These are phyloP conservation scores for Melipona bicolor DNA, from an alignment of 2,888 invertebrate species.

Conservation along the genomic window DNA sequence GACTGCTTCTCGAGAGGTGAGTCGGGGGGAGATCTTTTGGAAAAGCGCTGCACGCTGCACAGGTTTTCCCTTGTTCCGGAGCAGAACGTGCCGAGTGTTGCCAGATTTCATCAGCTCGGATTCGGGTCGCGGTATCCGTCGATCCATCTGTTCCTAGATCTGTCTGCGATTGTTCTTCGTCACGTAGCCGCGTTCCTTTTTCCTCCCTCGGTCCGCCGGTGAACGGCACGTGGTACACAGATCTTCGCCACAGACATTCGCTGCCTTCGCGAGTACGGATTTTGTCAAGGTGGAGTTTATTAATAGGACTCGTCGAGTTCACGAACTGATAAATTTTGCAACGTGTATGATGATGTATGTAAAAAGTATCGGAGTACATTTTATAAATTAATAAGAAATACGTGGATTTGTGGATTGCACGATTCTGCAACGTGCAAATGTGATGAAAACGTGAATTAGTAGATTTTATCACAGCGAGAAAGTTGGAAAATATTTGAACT, in stretches of 20 bases:
- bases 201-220: background rate
- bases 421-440: too few species aligned
- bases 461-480: too few species aligned
- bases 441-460: too few species aligned
- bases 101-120: constrained; percentile 64
- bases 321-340: too few species aligned
- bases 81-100: constrained; percentile 66
- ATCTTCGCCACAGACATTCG: constrained; percentile 4
- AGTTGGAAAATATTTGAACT: too few species aligned
- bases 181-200: constrained; percentile 62
- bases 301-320: background rate
- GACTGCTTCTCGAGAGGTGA: too few species aligned
- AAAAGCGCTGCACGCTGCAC: constrained; percentile 3
- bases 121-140: constrained; percentile 43
- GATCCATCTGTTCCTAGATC: constrained; percentile 67
- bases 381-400: too few species aligned
- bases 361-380: too few species aligned
- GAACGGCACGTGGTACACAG: constrained; percentile 52
- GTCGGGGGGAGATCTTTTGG: too few species aligned
- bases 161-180: constrained; percentile 64
- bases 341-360: too few species aligned
- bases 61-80: constrained; percentile 31
- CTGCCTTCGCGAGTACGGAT: background rate
- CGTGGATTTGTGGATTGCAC: too few species aligned
- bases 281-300: background rate